A percentile compares a stretch with the other conserved stretches of the same genome.
phyloP scores from a whole-genome alignment of 2,113 vertebrate species.

The Athene noctua region DNA sequence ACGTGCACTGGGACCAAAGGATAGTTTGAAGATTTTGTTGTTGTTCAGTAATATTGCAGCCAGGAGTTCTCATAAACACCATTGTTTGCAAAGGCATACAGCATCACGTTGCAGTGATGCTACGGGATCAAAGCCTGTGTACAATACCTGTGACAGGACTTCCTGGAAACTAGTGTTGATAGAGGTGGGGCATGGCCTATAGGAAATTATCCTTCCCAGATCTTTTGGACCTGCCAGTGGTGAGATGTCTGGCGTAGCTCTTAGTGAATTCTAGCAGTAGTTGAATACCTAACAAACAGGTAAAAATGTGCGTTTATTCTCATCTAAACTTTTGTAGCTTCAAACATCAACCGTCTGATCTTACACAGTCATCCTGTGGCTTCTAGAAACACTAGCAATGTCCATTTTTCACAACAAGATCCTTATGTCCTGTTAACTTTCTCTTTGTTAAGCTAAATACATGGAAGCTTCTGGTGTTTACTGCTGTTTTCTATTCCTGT shows the following conservation, averaged over 20 bases:
- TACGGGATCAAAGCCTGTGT: background rate
- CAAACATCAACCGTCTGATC: background rate
- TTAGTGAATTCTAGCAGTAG: background rate
- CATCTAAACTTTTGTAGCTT: background rate
- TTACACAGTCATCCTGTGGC: background rate
- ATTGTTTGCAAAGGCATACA: background rate
- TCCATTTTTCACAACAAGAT: background rate
- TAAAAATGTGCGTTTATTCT: background rate
- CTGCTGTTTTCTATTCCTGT: background rate
- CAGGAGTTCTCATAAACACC: background rate
- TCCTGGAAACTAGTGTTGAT: background rate
- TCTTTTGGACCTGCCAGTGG: background rate
- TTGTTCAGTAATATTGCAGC: background rate
- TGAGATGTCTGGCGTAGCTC: background rate
- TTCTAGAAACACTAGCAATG: background rate
- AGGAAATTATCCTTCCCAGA: background rate
- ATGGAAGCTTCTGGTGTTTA: background rate
- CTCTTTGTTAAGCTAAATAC: background rate
- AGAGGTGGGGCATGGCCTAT: background rate
- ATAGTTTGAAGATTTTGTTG: background rate
- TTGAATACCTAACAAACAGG: background rate
- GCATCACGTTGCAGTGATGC: background rate
- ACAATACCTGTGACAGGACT: background rate
- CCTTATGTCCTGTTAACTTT: background rate
- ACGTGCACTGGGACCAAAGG: background rate